Evolutionary conservation across 2,113 vertebrate genomes (phyloP).

Genomic region (Neomonachus schauinslandi): DNA sequence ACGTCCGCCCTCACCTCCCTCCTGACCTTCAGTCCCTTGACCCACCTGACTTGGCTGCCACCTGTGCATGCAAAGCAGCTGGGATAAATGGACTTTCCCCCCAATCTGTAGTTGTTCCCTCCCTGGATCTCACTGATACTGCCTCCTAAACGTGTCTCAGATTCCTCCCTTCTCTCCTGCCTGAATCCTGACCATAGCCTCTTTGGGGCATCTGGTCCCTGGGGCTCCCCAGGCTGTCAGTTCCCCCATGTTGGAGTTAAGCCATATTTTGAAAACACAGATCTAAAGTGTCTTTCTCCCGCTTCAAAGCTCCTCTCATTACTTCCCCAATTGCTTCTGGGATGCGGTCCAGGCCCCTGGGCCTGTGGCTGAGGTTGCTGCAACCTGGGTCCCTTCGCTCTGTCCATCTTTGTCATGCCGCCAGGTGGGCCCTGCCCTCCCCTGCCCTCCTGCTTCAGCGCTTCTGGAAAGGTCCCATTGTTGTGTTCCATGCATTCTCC

Average conservation of each 20-base stretch:
- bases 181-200: not conserved
- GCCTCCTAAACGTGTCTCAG: not conserved
- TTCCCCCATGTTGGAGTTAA: fast-evolving
- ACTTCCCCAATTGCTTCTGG: not conserved
- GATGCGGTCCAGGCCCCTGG: not conserved
- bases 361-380: fast-evolving
- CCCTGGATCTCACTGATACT: not conserved
- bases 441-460: not conserved
- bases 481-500: fast-evolving
- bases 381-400: not conserved
- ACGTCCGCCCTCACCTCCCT: too few relatives aligned
- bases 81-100: not conserved
- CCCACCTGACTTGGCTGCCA: not conserved
- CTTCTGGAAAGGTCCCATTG: not conserved
- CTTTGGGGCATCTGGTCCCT: fast-evolving
- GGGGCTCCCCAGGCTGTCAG: not conserved
- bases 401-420: fast-evolving
- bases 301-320: not conserved
- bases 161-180: not conserved
- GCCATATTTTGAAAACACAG: not conserved
- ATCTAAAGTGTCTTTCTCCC: not conserved
- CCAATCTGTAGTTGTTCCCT: too few relatives aligned
- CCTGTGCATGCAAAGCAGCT: not conserved
- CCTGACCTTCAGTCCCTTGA: not conserved
- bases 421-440: not conserved